A percentile compares a stretch with the other conserved stretches of the same genome.
Evolutionary conservation across 2,113 vertebrate species (phyloP).

Genomic region (Bubo bubo): DNA sequence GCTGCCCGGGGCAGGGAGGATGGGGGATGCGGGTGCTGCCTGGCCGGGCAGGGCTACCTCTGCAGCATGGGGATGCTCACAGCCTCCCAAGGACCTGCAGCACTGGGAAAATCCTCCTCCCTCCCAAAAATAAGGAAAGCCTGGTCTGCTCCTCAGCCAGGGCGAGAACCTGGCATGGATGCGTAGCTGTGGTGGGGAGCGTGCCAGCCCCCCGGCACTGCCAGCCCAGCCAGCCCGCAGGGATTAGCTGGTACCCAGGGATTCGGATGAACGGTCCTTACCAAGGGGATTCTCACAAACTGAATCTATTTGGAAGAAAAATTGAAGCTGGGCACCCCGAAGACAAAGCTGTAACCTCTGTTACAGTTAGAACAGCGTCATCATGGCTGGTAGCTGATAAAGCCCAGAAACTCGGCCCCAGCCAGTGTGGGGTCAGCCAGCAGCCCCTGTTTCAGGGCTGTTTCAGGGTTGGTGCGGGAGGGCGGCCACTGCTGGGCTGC

Average conservation of each 20-base stretch:
- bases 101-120: background rate
- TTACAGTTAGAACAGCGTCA: fast-evolving
- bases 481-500: fast-evolving
- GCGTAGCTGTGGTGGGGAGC: fast-evolving
- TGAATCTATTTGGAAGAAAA: background rate
- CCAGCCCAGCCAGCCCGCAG: background rate
- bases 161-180: background rate
- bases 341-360: background rate
- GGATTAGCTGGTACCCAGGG: fast-evolving
- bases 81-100: background rate
- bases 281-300: background rate
- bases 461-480: background rate
- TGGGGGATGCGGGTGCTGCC: background rate
- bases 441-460: background rate
- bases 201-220: background rate
- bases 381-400: background rate
- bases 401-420: fast-evolving
- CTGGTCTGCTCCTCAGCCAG: fast-evolving
- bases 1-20: background rate
- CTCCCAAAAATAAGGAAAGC: fast-evolving
- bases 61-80: background rate
- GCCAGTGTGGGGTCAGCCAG: fast-evolving
- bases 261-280: fast-evolving
- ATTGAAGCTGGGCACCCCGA: background rate
- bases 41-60: background rate